phyloP scores from a whole-genome alignment of 1,140 invertebrate genomes.

The Aplysia californica region DNA sequence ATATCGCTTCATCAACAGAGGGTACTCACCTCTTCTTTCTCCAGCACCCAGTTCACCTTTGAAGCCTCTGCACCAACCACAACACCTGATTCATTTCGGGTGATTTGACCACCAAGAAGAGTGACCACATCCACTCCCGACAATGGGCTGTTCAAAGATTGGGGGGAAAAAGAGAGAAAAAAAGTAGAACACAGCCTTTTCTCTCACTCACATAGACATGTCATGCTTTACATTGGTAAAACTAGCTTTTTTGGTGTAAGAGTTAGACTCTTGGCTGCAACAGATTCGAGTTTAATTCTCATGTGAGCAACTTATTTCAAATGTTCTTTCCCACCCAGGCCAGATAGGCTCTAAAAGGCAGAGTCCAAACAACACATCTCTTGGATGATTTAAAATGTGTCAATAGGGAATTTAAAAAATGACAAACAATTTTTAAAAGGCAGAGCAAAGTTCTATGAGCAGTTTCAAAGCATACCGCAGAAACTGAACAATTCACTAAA shows the following conservation, averaged over 20 bases:
- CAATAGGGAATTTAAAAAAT: no score
- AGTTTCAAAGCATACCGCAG: no score
- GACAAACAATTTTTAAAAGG: no score
- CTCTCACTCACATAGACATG: not conserved
- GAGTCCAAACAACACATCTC: no score
- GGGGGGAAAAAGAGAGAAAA: not conserved
- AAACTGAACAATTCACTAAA: no score
- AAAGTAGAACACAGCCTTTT: not conserved
- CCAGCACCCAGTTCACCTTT: slow-evolving; percentile 42
- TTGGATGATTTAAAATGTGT: no score
- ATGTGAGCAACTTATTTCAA: not conserved
- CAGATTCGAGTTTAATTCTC: not conserved
- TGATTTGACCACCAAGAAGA: slow-evolving; percentile 45
- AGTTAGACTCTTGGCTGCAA: not conserved
- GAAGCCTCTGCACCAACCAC: slow-evolving; percentile 45
- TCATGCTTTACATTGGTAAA: not conserved
- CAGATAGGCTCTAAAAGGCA: no score
- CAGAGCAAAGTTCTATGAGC: no score
- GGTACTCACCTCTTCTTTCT: slow-evolving; percentile 11
- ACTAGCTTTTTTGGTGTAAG: not conserved
- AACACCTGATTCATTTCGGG: slow-evolving; percentile 27
- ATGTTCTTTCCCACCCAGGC: no score
- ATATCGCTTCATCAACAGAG: no score
- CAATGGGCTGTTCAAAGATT: slow-evolving; percentile 45
- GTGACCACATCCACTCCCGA: slow-evolving; percentile 44